Evolutionary conservation across 1,140 invertebrate species (phyloP), one percentile per base, ranked within the genome.

Genomic region (Dreissena polymorpha): DNA sequence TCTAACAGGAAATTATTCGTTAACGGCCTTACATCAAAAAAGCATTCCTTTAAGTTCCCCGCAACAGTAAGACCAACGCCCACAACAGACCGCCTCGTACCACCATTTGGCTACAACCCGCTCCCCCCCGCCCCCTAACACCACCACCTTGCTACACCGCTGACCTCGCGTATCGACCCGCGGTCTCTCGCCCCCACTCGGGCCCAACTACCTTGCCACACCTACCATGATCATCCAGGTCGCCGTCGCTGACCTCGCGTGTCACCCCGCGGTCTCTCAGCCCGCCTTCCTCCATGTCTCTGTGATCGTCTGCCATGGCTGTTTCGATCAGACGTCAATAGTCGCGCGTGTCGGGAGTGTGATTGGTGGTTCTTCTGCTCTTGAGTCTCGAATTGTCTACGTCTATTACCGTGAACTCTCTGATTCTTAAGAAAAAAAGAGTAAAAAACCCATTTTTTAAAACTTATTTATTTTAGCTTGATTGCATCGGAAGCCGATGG

Each of bases 151-250:
- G n/a, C n/a, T n/a, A n/a, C n/a, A n/a, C n/a, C n/a, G n/a, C n/a
- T n/a, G n/a, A n/a, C n/a, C n/a, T n/a, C n/a, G n/a, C n/a, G n/a
- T n/a, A n/a, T n/a, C n/a, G n/a, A n/a, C n/a, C n/a, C n/a, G n/a
- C n/a, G n/a, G n/a, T n/a, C n/a, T n/a, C n/a, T n/a, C n/a, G n/a
- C n/a, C n/a, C n/a, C n/a, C n/a, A n/a, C n/a, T n/a, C n/a, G n/a
- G n/a, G n/a, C n/a, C n/a, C n/a, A n/a, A n/a, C n/a, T n/a, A n/a
- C n/a, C n/a, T n/a, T n/a, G n/a, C n/a, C n/a, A n/a, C n/a, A n/a
- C n/a, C n/a, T 73, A 81, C 79, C 79, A 63, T 25, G 29, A 29
- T 71, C 79, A 25, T 81, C 79, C 18, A 81, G 69, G 27, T 81
- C 79, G 50, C 71, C 73, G 57, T 23, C 55, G 29, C 79, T 81